phyloP scores from a whole-genome alignment of 2,113 vertebrate species.

The Sus scrofa region DNA sequence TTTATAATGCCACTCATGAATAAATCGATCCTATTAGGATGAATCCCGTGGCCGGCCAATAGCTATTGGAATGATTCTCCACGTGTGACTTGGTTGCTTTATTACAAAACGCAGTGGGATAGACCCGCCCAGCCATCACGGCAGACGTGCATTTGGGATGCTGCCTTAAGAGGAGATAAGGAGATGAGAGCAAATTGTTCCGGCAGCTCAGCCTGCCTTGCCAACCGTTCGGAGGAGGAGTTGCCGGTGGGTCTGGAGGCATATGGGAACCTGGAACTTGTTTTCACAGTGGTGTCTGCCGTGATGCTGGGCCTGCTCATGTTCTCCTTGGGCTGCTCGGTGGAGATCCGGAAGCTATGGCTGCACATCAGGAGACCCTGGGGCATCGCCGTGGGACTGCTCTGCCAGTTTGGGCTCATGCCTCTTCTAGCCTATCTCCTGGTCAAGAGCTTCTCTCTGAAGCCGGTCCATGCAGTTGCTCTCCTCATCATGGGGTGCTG shows the following conservation, averaged over 20 bases:
- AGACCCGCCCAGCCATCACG: background rate
- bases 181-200: constrained; percentile 73
- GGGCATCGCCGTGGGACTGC: constrained; percentile 84
- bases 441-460: constrained; percentile 78
- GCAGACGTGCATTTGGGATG: background rate
- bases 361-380: constrained; percentile 84
- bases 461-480: constrained; percentile 80
- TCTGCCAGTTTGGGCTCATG: constrained; percentile 89
- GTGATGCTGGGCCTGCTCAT: constrained; percentile 83
- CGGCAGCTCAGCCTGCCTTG: constrained; percentile 38
- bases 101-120: constrained; percentile 57
- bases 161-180: constrained; percentile 54
- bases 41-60: constrained; percentile 56
- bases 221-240: constrained; percentile 60
- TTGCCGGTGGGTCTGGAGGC: background rate
- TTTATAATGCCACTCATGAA: constrained; percentile 3
- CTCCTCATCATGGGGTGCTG: constrained; percentile 87
- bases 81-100: constrained; percentile 1
- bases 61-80: background rate
- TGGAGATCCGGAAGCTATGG: constrained; percentile 83
- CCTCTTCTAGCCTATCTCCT: constrained; percentile 86
- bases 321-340: constrained; percentile 87
- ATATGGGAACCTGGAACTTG: constrained; percentile 41
- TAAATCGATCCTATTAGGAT: constrained; percentile 50
- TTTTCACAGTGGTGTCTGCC: constrained; percentile 59